These are phyloP conservation scores for Myxocyprinus asiaticus DNA, from an alignment of 2,113 vertebrate genomes.

Conservation along the genomic window DNA sequence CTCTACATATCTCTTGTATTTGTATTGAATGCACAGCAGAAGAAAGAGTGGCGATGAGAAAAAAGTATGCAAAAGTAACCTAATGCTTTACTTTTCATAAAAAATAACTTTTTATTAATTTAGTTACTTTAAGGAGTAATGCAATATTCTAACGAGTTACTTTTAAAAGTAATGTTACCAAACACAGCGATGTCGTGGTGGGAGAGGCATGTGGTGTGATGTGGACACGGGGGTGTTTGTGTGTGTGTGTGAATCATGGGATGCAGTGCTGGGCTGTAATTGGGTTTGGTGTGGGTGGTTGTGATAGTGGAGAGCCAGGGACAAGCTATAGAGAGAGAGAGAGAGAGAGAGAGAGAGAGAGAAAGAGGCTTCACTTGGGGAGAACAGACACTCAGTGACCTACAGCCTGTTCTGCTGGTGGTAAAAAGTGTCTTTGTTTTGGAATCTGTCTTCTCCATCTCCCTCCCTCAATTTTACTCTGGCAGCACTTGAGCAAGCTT, in stretches of 20 bases:
- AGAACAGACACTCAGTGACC: constrained; percentile 37
- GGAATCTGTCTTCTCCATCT: constrained; percentile 10
- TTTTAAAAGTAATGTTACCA: no score
- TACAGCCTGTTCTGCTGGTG: constrained; percentile 10
- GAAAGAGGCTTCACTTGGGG: background rate
- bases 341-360: constrained; percentile 39
- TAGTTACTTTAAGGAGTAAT: no score
- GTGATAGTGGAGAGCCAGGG: background rate
- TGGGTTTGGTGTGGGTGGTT: constrained; percentile 56
- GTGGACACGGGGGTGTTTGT: constrained; percentile 42
- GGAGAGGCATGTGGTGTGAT: constrained; percentile 63
- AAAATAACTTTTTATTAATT: no score
- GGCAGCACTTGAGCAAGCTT: background rate
- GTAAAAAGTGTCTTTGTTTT: constrained; percentile 23
- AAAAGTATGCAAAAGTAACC: no score
- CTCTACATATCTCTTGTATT: no score
- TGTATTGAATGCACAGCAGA: no score
- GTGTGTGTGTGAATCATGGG: constrained; percentile 6
- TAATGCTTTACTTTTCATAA: no score
- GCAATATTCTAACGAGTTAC: no score
- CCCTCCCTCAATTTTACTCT: background rate
- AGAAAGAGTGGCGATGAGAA: no score
- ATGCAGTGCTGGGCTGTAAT: constrained; percentile 61
- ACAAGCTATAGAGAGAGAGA: background rate
- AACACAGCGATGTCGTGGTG: constrained; percentile 54